A percentile compares a stretch with the other conserved stretches of the same genome.
These are phyloP conservation scores for Aramus guarauna DNA, from an alignment of 2,113 vertebrate species.

Conservation along the genomic window DNA sequence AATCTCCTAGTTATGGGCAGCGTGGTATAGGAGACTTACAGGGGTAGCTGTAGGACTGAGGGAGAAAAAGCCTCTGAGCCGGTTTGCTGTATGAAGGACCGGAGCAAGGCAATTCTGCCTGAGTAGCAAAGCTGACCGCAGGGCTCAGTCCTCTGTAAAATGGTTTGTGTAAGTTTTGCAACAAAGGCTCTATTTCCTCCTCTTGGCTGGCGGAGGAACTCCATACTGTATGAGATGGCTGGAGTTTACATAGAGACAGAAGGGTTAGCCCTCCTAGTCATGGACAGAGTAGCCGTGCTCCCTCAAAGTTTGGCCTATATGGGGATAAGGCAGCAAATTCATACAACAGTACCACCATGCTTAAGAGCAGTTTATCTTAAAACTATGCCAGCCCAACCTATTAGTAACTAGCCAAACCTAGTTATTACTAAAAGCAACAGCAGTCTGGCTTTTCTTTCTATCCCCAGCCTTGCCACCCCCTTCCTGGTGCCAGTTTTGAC, in stretches of 20 bases:
- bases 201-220: neutral
- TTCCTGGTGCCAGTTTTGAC: neutral
- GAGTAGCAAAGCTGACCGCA: neutral
- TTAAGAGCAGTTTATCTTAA: neutral
- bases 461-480: neutral
- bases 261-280: fast-evolving
- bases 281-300: fast-evolving
- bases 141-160: neutral
- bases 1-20: neutral
- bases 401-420: neutral
- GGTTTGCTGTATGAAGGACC: neutral
- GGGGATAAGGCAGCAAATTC: neutral
- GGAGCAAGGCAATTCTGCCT: neutral
- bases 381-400: neutral
- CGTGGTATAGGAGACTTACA: no score
- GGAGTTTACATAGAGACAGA: neutral
- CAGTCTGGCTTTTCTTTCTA: neutral
- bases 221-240: fast-evolving
- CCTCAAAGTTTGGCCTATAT: neutral
- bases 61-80: no score
- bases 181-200: neutral
- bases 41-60: fast-evolving
- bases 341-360: neutral
- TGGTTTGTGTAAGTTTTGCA: neutral
- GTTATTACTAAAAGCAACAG: neutral